These are phyloP conservation scores for Harpagoxenus sublaevis DNA, from an alignment of 2,888 invertebrate species.

Conservation along the genomic window DNA sequence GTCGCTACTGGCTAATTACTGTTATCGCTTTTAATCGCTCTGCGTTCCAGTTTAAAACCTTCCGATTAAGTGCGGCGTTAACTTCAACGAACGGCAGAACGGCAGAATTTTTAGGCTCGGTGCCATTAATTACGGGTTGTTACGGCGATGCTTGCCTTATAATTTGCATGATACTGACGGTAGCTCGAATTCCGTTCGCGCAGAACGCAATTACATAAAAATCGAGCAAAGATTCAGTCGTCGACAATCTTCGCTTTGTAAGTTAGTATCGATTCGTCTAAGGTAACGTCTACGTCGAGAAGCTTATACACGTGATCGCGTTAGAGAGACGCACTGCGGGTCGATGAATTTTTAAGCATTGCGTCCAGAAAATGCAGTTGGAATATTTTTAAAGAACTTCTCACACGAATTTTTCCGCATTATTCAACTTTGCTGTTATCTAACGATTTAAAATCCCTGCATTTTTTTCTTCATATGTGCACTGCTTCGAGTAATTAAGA, in stretches of 20 bases:
- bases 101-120: constrained; percentile 34
- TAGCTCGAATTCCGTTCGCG: neutral
- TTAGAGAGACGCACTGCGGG: constrained; percentile 67
- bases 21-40: constrained; percentile 27
- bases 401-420: constrained; percentile 7
- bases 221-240: constrained; percentile 47
- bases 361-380: constrained; percentile 22
- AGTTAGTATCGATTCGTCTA: constrained; percentile 61
- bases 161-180: constrained; percentile 23
- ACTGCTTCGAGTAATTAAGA: neutral
- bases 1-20: constrained; percentile 35
- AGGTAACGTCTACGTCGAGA: constrained; percentile 26
- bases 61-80: constrained; percentile 47
- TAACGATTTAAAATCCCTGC: neutral
- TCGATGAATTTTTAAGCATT: constrained; percentile 69
- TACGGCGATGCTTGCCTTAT: constrained; percentile 32
- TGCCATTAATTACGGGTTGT: constrained; percentile 31
- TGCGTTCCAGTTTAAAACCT: constrained; percentile 39
- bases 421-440: neutral
- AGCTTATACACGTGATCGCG: constrained; percentile 68
- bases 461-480: neutral
- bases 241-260: constrained; percentile 33
- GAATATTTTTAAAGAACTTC: constrained; percentile 2
- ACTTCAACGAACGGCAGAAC: constrained; percentile 20
- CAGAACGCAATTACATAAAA: constrained; percentile 59